Evolutionary conservation across 2,797 vertebrate genomes (phyloP).

Genomic region (Sebastiscus tertius): DNA sequence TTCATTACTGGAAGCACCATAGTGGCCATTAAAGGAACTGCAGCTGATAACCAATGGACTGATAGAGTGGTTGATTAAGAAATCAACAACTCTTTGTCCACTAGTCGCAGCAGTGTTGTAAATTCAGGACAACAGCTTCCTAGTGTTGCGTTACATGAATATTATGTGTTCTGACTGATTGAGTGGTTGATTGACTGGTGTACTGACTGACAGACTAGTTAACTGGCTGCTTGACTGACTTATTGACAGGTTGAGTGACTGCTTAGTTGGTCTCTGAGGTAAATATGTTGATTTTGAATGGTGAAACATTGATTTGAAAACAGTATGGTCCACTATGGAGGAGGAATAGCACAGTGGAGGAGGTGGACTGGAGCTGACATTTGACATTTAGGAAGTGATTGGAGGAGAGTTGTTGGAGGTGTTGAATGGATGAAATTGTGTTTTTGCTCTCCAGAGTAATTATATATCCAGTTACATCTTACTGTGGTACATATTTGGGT

Average conservation of each 20-base stretch:
- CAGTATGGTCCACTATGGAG: neutral
- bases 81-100: neutral
- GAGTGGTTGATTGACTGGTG: neutral
- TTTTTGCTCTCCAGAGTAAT: neutral
- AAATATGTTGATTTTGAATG: constrained; percentile 5
- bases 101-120: neutral
- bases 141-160: neutral
- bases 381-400: constrained; percentile 18
- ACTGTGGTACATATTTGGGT: neutral
- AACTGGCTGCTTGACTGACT: neutral
- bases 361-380: neutral
- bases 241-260: neutral
- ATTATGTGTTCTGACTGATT: neutral
- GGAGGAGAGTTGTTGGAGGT: neutral
- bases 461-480: neutral
- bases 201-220: neutral
- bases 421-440: neutral
- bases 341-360: neutral
- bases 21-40: neutral
- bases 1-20: neutral
- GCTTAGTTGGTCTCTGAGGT: neutral
- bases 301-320: constrained; percentile 2
- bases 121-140: neutral
- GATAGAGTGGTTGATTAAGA: neutral
- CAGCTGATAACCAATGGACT: neutral